These are phyloP conservation scores for Choristoneura rosaceana DNA, from an alignment of 2,888 invertebrate genomes.

Conservation along the genomic window DNA sequence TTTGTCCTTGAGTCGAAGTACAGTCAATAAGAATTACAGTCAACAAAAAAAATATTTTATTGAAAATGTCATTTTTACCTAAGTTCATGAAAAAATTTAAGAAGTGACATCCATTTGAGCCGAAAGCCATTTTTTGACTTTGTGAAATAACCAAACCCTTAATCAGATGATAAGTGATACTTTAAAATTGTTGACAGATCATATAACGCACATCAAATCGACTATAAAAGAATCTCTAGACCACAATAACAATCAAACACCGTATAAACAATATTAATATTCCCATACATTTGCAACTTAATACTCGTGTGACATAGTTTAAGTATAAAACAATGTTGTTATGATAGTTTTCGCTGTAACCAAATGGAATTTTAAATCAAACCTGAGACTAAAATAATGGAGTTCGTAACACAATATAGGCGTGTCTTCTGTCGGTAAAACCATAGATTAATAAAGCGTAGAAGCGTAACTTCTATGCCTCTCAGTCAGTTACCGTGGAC, in stretches of 20 bases:
- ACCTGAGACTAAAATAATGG: slow-evolving; percentile 34
- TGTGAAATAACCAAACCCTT: not conserved
- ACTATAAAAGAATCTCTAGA: slow-evolving; percentile 1
- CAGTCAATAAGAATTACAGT: no score
- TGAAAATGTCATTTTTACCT: no score
- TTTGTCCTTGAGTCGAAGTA: no score
- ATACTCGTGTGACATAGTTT: slow-evolving; percentile 30
- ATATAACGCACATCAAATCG: not conserved
- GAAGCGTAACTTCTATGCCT: slow-evolving; percentile 8
- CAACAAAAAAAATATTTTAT: no score
- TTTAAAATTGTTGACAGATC: slow-evolving; percentile 2
- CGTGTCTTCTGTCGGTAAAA: slow-evolving; percentile 25
- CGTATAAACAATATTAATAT: slow-evolving; percentile 21
- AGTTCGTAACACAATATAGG: slow-evolving; percentile 40
- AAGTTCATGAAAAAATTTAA: no score
- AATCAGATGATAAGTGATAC: not conserved
- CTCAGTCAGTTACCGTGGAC: not conserved
- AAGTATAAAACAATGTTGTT: slow-evolving; percentile 12
- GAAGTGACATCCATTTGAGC: no score
- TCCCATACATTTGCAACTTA: slow-evolving; percentile 11
- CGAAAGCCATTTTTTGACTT: not conserved
- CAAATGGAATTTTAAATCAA: slow-evolving; percentile 35
- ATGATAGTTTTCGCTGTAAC: slow-evolving; percentile 17
- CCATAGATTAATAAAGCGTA: slow-evolving; percentile 25
- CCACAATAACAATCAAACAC: slow-evolving; percentile 25